Conservation (phyloP, 2,797 vertebrate species). For the Lemur catta region DNA sequence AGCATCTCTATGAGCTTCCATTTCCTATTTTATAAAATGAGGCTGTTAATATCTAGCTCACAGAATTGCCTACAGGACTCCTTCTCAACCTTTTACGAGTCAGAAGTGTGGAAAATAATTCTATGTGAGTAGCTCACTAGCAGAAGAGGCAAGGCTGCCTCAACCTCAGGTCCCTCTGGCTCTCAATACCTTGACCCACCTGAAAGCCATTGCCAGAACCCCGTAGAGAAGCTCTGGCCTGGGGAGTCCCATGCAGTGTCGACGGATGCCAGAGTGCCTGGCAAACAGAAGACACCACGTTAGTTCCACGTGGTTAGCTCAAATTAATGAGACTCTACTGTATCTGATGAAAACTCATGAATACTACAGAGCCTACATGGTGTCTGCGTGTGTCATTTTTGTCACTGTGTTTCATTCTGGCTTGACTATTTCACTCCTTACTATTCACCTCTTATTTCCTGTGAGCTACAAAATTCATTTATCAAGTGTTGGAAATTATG, state of each 20-base stretch:
- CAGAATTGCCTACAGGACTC: not conserved
- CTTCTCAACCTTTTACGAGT: not conserved
- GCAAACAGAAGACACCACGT: not conserved
- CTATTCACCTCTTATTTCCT: not conserved
- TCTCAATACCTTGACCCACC: not conserved
- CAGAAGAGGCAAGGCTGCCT: not conserved
- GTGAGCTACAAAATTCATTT: not conserved
- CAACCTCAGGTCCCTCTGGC: not conserved
- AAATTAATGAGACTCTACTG: not conserved
- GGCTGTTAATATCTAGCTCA: not conserved
- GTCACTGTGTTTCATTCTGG: not conserved
- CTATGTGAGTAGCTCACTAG: not conserved
- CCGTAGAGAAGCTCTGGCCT: rapidly evolving
- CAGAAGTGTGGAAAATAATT: not conserved
- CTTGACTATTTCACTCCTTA: too few species aligned
- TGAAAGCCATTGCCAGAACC: too few species aligned
- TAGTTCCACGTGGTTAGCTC: not conserved
- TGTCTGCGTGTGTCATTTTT: not conserved
- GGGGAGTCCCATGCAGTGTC: rapidly evolving
- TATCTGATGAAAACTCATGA: not conserved
- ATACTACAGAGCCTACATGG: not conserved
- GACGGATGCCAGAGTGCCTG: not conserved
- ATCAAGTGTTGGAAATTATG: not conserved
- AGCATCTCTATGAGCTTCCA: not conserved
- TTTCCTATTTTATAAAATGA: not conserved